Base-by-base conservation (phyloP, 2,797 vertebrate species). In the Simalia tracyae region DNA sequence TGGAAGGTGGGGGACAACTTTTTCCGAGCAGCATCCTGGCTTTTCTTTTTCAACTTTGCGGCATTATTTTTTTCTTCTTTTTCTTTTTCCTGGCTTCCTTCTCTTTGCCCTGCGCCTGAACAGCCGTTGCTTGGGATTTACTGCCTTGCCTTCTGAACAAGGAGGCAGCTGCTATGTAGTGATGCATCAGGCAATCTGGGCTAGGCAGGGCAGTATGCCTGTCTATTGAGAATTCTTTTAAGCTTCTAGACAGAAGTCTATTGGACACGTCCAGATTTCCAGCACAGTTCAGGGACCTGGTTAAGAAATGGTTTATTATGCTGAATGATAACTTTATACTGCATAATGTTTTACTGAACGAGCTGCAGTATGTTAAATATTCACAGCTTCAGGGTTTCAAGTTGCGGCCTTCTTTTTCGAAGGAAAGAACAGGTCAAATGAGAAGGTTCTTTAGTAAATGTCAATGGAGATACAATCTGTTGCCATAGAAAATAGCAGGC, bases 71-170 rank as follows among this genome's bases (percentile, higher is more conserved):
- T 94, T 96, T 91, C 4, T 72, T 90, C 22, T 42, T 92, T 63
- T 68, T 81, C 95, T 94, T 96, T 81, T 93, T 90, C 91, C 95
- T 88, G 0, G 93, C 91, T 92, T 95, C 90, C 94, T 96, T 92
- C 84, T 90, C 60, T 15, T 46, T 84, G 2, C 24, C 7, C 93
- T 92, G 91, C 84, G 81, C 92, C 93, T 94, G 92, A 93, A 93
- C 89, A 91, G 93, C 95, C 92, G 86, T n/a, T 17, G 72, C 95
- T 87, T 76, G 87, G 95, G 95, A 97, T 97, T 97, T 96, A 96
- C 95, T 94, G 93, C 66, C 93, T 93, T 94, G 94, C 91, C 93
- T 92, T 95, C 92, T 3, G 91, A 92, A 93, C 5, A 12, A 95
- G 96, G 93, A 96, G 96, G 94, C 94, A 96, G 96, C 94, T 96